Base-by-base conservation (phyloP, 1,140 invertebrate genomes). In the Caerostris darwini region DNA sequence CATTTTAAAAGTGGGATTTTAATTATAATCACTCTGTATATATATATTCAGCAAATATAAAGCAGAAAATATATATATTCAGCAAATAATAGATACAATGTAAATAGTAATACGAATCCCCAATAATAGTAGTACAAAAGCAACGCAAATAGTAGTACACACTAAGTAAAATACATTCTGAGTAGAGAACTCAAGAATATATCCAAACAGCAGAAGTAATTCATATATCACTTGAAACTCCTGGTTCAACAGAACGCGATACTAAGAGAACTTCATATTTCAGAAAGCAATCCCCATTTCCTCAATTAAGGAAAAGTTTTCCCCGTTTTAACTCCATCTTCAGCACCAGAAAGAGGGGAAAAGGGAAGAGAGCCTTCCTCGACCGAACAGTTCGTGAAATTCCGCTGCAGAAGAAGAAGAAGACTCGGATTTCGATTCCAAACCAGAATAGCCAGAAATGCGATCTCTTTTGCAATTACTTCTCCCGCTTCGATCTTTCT, bases 391-490 rank as follows among this genome's bases (percentile, higher is more conserved):
- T 34, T 19, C 53, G 82, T 58, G 7, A 14, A 58, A 83, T 83
- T 83, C 57, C 82, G 19, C 61, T 67, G 61, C 6, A n/a, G 14
- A 34, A n/a, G 14, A 14, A n/a, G 14, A 14, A 10, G 69, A 83
- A 57, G 53, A 7, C 17, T 83, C 56, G 17, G 53, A 19, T 83
- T 83, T 83, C 82, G 54, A 83, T 83, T 83, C 54, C 82, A 56
- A 56, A 53, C 56, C 54, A 57, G 82, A 10, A 56, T n/a, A 83
- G 54, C 34, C 14, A 83, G 82, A 83, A 83, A 83, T 19, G 53
- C 82, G 82, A 83, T 83, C 82, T 56, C 82, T 56, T 83, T 83
- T 83, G 53, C 82, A 83, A 83, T 83, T 83, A 83, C 82, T 83
- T 56, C 82, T 14, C 34, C 57, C 82, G 14, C 56, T 19, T 58